Evolutionary conservation across 2,113 vertebrate genomes (phyloP).

Genomic region (Theristicus caerulescens): DNA sequence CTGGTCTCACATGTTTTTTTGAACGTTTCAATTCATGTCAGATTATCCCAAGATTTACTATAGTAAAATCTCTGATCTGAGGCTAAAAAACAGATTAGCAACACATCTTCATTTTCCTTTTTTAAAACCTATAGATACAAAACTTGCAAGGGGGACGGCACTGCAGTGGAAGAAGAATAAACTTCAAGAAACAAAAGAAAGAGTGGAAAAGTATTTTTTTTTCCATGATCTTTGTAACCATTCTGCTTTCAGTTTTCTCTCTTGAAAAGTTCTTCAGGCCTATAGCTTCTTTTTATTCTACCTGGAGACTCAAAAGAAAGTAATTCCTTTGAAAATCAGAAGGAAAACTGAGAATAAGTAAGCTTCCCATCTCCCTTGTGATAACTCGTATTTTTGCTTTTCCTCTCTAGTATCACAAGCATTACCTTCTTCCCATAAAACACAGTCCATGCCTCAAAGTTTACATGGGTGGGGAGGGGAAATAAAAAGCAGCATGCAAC

Average conservation of each 20-base stretch:
- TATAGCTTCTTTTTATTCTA: neutral
- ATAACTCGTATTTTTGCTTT: neutral
- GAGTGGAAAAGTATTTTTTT: neutral
- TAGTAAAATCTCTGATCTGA: neutral
- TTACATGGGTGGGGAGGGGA: neutral
- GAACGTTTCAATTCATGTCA: neutral
- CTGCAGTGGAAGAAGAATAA: neutral
- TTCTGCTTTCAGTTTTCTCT: neutral
- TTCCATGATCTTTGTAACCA: neutral
- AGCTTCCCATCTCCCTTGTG: neutral
- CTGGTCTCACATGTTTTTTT: neutral
- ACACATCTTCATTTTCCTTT: neutral
- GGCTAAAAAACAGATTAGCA: neutral
- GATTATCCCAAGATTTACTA: neutral
- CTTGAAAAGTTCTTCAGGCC: neutral
- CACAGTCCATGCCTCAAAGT: neutral
- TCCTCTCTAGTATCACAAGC: neutral
- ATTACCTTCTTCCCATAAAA: neutral
- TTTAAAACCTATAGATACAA: neutral
- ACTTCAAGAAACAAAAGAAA: neutral
- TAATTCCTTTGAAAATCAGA: neutral
- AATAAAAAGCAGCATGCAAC: neutral
- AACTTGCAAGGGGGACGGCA: fast-evolving
- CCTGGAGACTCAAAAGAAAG: neutral
- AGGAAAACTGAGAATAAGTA: neutral